These are phyloP conservation scores for Lepus timidus DNA, from an alignment of 2,113 vertebrate genomes.

Conservation along the genomic window DNA sequence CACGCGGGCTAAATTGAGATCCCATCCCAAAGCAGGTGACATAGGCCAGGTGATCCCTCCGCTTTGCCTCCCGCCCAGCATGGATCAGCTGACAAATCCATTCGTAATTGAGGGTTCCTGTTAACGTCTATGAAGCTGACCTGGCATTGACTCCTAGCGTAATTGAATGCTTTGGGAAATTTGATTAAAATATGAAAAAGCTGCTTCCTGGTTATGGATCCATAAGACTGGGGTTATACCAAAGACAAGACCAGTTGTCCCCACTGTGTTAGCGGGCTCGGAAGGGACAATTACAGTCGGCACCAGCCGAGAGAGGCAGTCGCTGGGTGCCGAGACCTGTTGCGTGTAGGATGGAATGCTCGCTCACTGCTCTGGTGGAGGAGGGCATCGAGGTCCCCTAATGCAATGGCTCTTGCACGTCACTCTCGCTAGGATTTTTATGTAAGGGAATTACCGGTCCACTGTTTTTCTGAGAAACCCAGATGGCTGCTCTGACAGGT, in stretches of 20 bases:
- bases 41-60: background rate
- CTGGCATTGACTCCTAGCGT: background rate
- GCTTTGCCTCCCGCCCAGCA: background rate
- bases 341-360: background rate
- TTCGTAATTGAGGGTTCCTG: background rate
- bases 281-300: background rate
- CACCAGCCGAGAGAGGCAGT: background rate
- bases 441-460: slow-evolving; percentile 46
- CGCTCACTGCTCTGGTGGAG: background rate
- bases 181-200: slow-evolving; percentile 70
- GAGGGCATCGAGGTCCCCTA: background rate
- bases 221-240: background rate
- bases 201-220: slow-evolving; percentile 29
- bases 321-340: background rate
- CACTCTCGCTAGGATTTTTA: background rate
- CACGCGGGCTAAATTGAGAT: rapidly evolving
- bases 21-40: background rate
- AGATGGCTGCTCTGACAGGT: slow-evolving; percentile 26
- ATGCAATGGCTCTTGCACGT: background rate
- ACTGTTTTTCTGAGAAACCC: slow-evolving; percentile 54
- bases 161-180: slow-evolving; percentile 57
- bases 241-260: slow-evolving; percentile 13
- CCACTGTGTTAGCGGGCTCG: background rate
- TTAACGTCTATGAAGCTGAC: background rate
- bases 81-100: background rate